Base-by-base conservation (phyloP, 2,113 vertebrate species). In the Anser cygnoides region DNA sequence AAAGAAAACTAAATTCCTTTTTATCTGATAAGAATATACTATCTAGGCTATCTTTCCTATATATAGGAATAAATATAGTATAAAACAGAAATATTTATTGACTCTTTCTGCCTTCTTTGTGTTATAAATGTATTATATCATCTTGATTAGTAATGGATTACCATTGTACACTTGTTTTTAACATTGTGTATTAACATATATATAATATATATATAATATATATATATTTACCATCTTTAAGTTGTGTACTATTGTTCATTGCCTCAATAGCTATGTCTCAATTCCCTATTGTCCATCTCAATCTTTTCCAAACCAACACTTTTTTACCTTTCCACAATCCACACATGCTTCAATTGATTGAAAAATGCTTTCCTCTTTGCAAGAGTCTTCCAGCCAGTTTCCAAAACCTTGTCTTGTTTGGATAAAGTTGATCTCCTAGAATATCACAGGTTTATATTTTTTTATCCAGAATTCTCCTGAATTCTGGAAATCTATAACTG, bases 301-400 rank as follows among this genome's bases (percentile, higher is more conserved):
- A 5, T 35, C 29, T 3, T 74, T 91, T 41, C 21, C 74, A 46
- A 71, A 20, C 26, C 0, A 1, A 8, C 25, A 1, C 2, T 11
- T 33, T 58, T 55, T 58, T 15, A 3, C 10, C 21, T 37, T 84
- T 63, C 31, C 20, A 49, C 20, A 21, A 75, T 6, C 4, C 67
- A 33, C 31, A 23, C 1, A 4, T 43, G 59, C 31, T 77, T 62
- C 25, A 35, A 6, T 4, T 29, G 23, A n/a, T 49, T n/a, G 5
- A 54, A 89, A 74, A 35, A 29, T 1, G 0, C 0, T 74, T 70
- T 87, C 11, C 5, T 71, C 2, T 4, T 82, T 44, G 4, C 7
- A 85, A 74, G 11, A 85, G 61, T 50, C 33, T 70, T 70, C 43
- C 23, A 49, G 74, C 26, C 3, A 26, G 1, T 35, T 49, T 55